Base-by-base conservation (phyloP, 30 jellyfish, hydroid and myxozoan genomes). In the Rhopilema esculentum region DNA sequence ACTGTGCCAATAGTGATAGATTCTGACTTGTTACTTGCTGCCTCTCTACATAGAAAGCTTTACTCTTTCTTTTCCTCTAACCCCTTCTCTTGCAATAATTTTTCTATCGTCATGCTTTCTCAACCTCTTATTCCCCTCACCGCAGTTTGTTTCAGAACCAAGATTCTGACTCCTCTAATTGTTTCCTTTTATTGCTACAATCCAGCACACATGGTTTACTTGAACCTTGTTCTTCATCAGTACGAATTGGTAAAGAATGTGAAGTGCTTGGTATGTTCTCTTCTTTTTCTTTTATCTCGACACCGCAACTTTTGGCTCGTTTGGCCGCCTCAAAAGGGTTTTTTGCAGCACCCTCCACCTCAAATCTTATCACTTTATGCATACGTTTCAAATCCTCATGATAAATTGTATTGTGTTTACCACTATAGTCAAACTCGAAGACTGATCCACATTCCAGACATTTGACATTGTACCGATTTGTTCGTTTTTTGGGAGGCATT, bases 361-460 rank as follows among this genome's bases (percentile, higher is more conserved):
- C 6, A 64, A 2, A 27, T 16, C 32, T 64, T 64, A 64, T 64
- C 75, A 64, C 75, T 64, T 64, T 64, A 27, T 64, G 75, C 75
- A 64, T 64, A 64, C 28, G 31, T 64, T 64, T 64, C 75, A 64
- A 27, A 64, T 64, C 75, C 75, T 64, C 75, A 64, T 64, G 75
- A 64, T 64, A 27, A 64, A 64, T 64, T 64, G 75, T 2, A 64
- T 64, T 64, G 75, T 64, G 75, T 64, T 64, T 64, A 64, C 75
- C 75, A 2, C 75, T 64, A 27, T 64, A 64, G 16, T 23, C 75
- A 64, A 64, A 64, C 75, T 64, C 75, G 75, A 64, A 64, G 75
- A 64, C 75, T 64, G 75, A 64, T 64, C 75, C 75, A 64, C 75
- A 64, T 64, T 64, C 75, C 16, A 64, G 75, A 64, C 75, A 64